A percentile compares a stretch with the other conserved stretches of the same genome.
These are phyloP conservation scores for Poecilia gillii DNA, from an alignment of 2,797 vertebrate species.

Conservation along the genomic window DNA sequence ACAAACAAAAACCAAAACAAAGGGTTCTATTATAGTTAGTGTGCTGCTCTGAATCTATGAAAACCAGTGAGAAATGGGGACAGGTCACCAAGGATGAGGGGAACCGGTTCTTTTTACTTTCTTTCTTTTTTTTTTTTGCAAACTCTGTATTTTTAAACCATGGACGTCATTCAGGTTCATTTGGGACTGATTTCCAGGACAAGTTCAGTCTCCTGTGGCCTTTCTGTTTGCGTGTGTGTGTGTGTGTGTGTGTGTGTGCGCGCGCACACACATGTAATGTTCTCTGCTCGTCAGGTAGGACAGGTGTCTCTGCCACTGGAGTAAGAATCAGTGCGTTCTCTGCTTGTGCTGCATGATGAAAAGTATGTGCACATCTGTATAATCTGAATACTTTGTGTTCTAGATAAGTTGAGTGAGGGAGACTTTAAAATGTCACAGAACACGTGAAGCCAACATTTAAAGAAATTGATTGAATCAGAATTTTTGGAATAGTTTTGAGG, in stretches of 20 bases:
- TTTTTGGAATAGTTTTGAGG: neutral
- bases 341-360: conserved; percentile 52
- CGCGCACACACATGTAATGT: conserved; percentile 20
- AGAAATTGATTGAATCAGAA: neutral
- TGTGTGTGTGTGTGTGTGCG: conserved; percentile 16
- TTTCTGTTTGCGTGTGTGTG: conserved; percentile 34
- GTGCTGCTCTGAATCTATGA: conserved; percentile 25
- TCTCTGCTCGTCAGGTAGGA: conserved; percentile 65
- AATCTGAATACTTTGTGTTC: conserved; percentile 44
- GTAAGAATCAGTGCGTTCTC: conserved; percentile 75
- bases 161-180: conserved; percentile 69
- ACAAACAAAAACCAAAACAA: neutral
- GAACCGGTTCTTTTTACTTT: conserved; percentile 39
- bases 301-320: conserved; percentile 74
- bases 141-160: conserved; percentile 76
- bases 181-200: conserved; percentile 73
- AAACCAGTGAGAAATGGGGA: conserved; percentile 59
- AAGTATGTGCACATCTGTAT: conserved; percentile 43
- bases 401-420: conserved; percentile 19
- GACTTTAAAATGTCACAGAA: neutral
- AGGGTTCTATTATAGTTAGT: conserved; percentile 22
- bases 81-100: conserved; percentile 69
- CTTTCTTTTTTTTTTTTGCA: conserved; percentile 55
- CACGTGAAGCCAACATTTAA: neutral
- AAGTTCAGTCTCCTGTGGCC: conserved; percentile 69